Base-by-base conservation (phyloP, 2,113 vertebrate species). In the Phalacrocorax aristotelis region DNA sequence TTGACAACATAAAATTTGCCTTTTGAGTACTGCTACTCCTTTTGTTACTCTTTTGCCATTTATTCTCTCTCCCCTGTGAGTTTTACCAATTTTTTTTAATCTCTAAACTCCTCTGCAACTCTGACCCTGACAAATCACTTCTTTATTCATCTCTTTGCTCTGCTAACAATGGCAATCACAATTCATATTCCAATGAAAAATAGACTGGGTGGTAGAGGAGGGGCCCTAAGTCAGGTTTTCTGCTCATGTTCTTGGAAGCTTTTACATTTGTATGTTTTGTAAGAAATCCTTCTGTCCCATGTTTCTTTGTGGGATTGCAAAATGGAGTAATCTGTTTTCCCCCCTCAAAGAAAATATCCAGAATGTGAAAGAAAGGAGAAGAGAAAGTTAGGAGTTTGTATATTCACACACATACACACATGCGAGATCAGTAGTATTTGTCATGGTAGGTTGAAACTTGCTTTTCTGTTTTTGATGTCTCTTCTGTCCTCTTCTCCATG, bases 111-210 rank as follows among this genome's bases (percentile, higher is more conserved):
- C 32, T 80, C 32, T 87, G 78, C 52, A 83, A 13, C 64, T 83
- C 83, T 76, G 52, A 84, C 77, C 86, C 83, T 86, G 83, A 83
- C 7, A 90, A 93, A 90, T 96, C 85, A 69, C 52, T 90, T 93
- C 46, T 92, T 86, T 86, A 70, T 90, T 95, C 71, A 76, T 90
- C 72, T 91, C 65, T 90, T 64, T 87, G 57, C 66, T 90, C 66
- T 83, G 61, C 65, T 87, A 76, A 71, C 57, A 76, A 65, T 83
- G 57, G 57, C 70, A 80, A 75, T 79, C 78, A 57, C 54, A 68
- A 54, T 66, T 85, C 22, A 4, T 86, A 74, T 80, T 92, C 36
- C 66, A 70, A 32, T 72, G 51, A 91, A 90, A 84, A 94, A 76
- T 18, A 84, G 40, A 49, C 49, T 76, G 42, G 27, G 19, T 86